Evolutionary conservation across 1,140 invertebrate species (phyloP).

Genomic region (Medauroidea extradentata): DNA sequence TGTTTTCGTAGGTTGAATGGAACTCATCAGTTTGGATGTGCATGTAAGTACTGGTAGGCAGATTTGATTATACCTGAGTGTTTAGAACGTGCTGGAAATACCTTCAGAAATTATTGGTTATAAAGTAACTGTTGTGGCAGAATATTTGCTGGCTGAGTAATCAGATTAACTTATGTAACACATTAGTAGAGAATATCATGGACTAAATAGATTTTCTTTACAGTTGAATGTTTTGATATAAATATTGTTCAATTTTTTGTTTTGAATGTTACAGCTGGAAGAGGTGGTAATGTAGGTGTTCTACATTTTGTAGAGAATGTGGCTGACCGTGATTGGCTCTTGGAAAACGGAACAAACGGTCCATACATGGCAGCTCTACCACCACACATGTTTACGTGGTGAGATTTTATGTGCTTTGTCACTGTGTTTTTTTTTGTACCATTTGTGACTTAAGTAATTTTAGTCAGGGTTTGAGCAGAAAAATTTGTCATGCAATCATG

Average conservation of each 20-base stretch:
- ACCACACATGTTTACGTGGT: conserved; percentile 55
- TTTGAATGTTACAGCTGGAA: conserved; percentile 48
- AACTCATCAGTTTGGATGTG: conserved; percentile 89
- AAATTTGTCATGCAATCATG: too few relatives aligned
- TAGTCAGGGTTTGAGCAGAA: too few relatives aligned
- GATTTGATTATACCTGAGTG: too few relatives aligned
- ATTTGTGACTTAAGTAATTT: too few relatives aligned
- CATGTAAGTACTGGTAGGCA: conserved; percentile 80
- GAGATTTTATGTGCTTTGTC: too few relatives aligned
- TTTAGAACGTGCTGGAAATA: too few relatives aligned
- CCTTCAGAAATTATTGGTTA: too few relatives aligned
- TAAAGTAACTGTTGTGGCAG: too few relatives aligned
- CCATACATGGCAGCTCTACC: conserved; percentile 67
- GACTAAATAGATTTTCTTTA: not conserved
- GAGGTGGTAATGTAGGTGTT: conserved; percentile 76
- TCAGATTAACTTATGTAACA: too few relatives aligned
- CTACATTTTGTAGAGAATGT: conserved; percentile 64
- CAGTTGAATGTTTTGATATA: not conserved
- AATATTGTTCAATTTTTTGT: conserved; percentile 5
- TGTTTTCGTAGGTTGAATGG: conserved; percentile 87
- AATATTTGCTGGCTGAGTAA: too few relatives aligned
- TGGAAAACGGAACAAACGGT: conserved; percentile 59
- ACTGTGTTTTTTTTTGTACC: too few relatives aligned
- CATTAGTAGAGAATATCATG: too few relatives aligned
- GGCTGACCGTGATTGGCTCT: conserved; percentile 67